Evolutionary conservation across 2,113 vertebrate species (phyloP).

Genomic region (Ploceus nigricollis): DNA sequence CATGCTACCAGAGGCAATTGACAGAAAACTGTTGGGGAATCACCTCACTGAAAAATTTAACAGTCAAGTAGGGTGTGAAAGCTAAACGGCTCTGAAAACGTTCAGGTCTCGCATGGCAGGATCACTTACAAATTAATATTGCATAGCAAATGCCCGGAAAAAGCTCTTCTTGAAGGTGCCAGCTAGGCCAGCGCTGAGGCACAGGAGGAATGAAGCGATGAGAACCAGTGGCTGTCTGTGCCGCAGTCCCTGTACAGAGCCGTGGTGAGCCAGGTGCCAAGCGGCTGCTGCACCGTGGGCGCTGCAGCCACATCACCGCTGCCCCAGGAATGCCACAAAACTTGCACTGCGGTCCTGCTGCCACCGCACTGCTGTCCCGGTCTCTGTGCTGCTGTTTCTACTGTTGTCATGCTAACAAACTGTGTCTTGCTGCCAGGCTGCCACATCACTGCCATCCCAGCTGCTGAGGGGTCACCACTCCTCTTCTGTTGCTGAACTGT

Average conservation of each 20-base stretch:
- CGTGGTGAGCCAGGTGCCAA: neutral
- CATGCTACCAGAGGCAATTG: conserved; percentile 36
- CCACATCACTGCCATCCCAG: neutral
- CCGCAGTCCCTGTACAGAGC: rapidly evolving
- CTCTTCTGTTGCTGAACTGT: neutral
- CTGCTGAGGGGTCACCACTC: neutral
- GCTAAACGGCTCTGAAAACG: conserved; percentile 51
- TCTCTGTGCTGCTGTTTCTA: neutral
- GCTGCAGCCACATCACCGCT: neutral
- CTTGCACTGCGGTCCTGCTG: neutral
- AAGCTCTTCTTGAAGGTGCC: neutral
- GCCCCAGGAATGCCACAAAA: neutral
- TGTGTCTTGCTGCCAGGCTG: neutral
- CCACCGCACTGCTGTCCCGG: neutral
- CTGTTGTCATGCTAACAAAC: neutral
- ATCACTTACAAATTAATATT: conserved; percentile 49
- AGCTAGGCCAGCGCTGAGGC: neutral
- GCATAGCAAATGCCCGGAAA: neutral
- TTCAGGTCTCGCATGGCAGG: conserved; percentile 25
- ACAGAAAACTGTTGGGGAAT: conserved; percentile 63
- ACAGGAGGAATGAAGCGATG: neutral
- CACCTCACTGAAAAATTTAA: conserved; percentile 64
- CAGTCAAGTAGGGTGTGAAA: conserved; percentile 52
- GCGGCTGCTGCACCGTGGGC: neutral
- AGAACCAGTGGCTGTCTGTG: neutral